Percentiles rank a stretch among this genome's conserved stretches.
Conservation (phyloP, 2,113 vertebrate species). For the Brachypteracias leptosomus region DNA sequence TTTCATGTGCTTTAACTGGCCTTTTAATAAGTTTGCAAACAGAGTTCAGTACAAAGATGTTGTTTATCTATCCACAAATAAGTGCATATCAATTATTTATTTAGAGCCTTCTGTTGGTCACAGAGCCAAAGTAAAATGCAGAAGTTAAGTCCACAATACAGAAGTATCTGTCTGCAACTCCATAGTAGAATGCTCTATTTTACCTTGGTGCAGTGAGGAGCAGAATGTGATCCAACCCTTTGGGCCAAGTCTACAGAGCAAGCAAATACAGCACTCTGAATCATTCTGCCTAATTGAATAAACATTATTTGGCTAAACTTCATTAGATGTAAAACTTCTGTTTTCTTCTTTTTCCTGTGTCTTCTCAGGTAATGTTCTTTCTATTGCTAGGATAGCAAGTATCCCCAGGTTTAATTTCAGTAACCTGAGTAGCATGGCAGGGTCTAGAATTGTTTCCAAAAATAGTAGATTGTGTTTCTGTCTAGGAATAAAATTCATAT, state of each 20-base stretch:
- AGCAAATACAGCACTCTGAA: not conserved
- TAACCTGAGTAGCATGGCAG: not conserved
- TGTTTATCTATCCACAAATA: not conserved
- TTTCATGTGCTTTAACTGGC: not conserved
- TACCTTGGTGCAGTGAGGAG: not conserved
- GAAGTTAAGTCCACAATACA: not conserved
- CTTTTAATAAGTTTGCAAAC: not conserved
- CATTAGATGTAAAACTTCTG: not conserved
- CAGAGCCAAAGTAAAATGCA: not conserved
- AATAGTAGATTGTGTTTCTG: constrained; percentile 10
- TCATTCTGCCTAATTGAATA: not conserved
- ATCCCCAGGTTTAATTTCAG: constrained; percentile 43
- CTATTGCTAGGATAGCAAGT: constrained; percentile 9
- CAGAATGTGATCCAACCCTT: not conserved
- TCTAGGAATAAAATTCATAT: constrained; percentile 10
- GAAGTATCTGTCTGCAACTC: not conserved
- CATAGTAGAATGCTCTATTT: not conserved
- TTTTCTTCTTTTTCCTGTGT: not conserved
- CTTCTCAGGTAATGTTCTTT: not conserved
- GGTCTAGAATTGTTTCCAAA: constrained; percentile 34
- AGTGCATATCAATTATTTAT: not conserved
- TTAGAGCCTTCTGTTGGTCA: not conserved
- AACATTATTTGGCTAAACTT: not conserved
- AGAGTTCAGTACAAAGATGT: not conserved
- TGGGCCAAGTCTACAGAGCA: not conserved